Percentiles rank a stretch among this genome's conserved stretches.
Conservation (phyloP, 2,888 invertebrate genomes). For the Sphaeridia pumilis region DNA sequence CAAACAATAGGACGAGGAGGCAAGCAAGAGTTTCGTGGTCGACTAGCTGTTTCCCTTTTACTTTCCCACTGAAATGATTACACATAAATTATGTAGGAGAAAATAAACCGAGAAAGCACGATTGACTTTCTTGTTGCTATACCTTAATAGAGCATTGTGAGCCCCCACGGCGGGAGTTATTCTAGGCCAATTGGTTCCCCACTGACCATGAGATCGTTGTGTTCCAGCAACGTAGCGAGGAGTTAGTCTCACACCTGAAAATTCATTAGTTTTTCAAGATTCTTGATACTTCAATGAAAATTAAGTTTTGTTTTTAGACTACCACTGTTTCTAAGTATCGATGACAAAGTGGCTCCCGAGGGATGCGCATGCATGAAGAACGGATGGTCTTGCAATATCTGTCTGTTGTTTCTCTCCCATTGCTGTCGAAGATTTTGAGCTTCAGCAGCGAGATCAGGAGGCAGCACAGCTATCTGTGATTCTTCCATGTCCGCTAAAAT, state of each 20-base stretch:
- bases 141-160: constrained; percentile 27
- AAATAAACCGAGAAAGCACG: no score
- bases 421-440: constrained; percentile 66
- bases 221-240: constrained; percentile 48
- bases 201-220: constrained; percentile 43
- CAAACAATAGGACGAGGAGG: constrained; percentile 63
- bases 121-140: neutral
- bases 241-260: constrained; percentile 37
- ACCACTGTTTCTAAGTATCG: constrained; percentile 53
- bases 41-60: constrained; percentile 54
- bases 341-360: constrained; percentile 47
- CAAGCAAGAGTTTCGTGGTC: constrained; percentile 74
- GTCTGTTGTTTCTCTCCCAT: constrained; percentile 62
- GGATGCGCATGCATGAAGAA: constrained; percentile 48
- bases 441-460: constrained; percentile 69
- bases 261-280: neutral
- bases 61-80: constrained; percentile 31
- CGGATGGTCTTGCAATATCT: constrained; percentile 60
- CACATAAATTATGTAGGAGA: no score
- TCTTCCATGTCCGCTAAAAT: constrained; percentile 83
- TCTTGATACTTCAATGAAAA: no score
- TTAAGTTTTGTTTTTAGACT: no score
- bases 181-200: constrained; percentile 45
- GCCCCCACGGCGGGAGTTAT: constrained; percentile 37
- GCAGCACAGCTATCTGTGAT: constrained; percentile 69